phyloP scores from a whole-genome alignment of 2,113 vertebrate genomes.

The Chloropsis cyanopogon region DNA sequence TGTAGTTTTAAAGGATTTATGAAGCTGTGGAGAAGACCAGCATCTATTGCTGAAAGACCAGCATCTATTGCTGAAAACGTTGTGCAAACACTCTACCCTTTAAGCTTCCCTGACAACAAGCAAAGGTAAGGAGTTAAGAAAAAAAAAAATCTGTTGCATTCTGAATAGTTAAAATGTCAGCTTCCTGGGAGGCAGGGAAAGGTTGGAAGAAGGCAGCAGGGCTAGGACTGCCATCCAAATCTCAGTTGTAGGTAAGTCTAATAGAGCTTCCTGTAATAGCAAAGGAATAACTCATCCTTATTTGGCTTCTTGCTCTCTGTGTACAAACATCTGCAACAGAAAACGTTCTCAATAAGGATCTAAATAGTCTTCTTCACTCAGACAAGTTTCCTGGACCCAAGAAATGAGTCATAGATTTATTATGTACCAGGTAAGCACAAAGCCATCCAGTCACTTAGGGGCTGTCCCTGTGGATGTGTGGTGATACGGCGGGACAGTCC shows the following conservation, averaged over 20 bases:
- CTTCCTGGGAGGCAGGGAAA: not conserved
- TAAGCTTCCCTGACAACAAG: not conserved
- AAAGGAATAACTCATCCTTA: not conserved
- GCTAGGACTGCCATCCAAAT: not conserved
- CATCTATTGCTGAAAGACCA: not conserved
- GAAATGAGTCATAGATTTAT: not conserved
- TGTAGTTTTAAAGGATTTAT: not conserved
- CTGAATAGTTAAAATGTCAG: not conserved
- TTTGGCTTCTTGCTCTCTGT: not conserved
- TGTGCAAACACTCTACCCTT: not conserved
- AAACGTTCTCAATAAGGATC: not conserved
- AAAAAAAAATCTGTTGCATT: not conserved
- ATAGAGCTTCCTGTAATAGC: not conserved
- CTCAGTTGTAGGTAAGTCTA: not conserved
- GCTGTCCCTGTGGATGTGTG: too few species aligned
- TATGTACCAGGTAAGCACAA: not conserved
- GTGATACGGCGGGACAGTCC: fast-evolving
- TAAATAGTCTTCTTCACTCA: not conserved
- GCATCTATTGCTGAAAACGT: not conserved
- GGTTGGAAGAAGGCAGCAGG: not conserved
- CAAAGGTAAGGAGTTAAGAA: not conserved
- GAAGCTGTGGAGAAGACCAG: not conserved
- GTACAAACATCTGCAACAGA: not conserved
- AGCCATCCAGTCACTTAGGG: not conserved
- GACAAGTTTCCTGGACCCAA: not conserved